Evolutionary conservation across 1,140 invertebrate genomes (phyloP).

Genomic region (Neodiprion lecontei): DNA sequence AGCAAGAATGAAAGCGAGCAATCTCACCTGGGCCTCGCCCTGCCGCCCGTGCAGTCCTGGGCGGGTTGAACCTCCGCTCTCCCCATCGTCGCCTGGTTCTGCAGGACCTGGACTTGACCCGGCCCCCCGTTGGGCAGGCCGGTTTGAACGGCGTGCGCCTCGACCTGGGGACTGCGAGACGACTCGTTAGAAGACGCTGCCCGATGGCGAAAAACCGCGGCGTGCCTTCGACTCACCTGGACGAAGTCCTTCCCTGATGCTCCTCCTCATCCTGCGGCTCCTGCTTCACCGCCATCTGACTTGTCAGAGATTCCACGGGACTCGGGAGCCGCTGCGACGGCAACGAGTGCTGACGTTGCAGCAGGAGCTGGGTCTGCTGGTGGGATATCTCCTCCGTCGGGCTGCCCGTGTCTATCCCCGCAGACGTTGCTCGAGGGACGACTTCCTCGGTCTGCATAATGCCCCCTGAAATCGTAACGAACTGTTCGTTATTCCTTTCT

Average conservation of each 20-base stretch:
- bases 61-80: slow-evolving; percentile 24
- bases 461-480: slow-evolving; percentile 49
- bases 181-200: not conserved
- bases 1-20: slow-evolving; percentile 12
- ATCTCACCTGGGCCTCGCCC: slow-evolving; percentile 41
- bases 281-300: slow-evolving; percentile 60
- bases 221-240: slow-evolving; percentile 35
- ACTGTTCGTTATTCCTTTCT: slow-evolving; percentile 8
- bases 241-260: slow-evolving; percentile 36
- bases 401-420: slow-evolving; percentile 48
- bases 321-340: slow-evolving; percentile 47
- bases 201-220: not conserved
- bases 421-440: slow-evolving; percentile 54
- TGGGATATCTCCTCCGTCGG: slow-evolving; percentile 40
- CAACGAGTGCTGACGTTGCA: slow-evolving; percentile 33
- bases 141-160: slow-evolving; percentile 29
- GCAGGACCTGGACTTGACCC: slow-evolving; percentile 31
- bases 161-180: slow-evolving; percentile 40
- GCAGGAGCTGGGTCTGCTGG: slow-evolving; percentile 32
- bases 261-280: slow-evolving; percentile 58
- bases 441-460: slow-evolving; percentile 64
- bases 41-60: slow-evolving; percentile 33
- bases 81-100: slow-evolving; percentile 35
- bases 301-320: slow-evolving; percentile 38
- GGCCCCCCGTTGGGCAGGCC: slow-evolving; percentile 11